A percentile compares a stretch with the other conserved stretches of the same genome.
Conservation (phyloP, 2,797 vertebrate species). For the Calcarius lapponicus region DNA sequence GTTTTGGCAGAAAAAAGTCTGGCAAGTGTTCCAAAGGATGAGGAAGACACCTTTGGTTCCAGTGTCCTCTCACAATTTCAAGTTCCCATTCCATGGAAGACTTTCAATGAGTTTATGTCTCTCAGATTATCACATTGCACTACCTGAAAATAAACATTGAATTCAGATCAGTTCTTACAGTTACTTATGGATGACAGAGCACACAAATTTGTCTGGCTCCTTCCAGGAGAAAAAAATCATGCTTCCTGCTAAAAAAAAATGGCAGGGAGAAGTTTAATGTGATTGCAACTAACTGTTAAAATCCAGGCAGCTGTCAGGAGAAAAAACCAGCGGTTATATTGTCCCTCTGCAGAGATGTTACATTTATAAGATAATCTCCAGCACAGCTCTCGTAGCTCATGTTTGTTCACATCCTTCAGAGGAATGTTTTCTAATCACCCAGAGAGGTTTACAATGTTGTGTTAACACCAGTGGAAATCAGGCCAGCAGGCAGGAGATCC, state of each 20-base stretch:
- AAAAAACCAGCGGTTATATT: background rate
- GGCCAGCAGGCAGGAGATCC: conserved; percentile 21
- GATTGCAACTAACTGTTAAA: background rate
- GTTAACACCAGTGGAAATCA: conserved; percentile 7
- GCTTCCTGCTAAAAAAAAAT: background rate
- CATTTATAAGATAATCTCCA: background rate
- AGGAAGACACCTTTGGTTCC: background rate
- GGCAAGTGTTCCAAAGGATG: background rate
- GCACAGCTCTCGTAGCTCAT: background rate
- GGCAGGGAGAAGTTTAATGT: background rate
- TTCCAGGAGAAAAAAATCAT: conserved; percentile 9
- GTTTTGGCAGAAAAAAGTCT: background rate
- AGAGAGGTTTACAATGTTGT: background rate
- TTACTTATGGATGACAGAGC: background rate
- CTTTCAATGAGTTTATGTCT: background rate
- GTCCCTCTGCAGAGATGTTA: background rate
- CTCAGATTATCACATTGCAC: background rate
- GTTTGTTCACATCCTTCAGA: background rate
- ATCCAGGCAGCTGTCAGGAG: background rate
- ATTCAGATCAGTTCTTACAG: background rate
- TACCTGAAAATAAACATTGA: background rate
- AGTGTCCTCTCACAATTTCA: background rate
- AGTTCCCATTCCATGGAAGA: background rate
- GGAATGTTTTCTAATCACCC: conserved; percentile 33
- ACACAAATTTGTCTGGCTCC: background rate